Evolutionary conservation across 2,797 vertebrate genomes (phyloP).

Genomic region (Mycteria americana): DNA sequence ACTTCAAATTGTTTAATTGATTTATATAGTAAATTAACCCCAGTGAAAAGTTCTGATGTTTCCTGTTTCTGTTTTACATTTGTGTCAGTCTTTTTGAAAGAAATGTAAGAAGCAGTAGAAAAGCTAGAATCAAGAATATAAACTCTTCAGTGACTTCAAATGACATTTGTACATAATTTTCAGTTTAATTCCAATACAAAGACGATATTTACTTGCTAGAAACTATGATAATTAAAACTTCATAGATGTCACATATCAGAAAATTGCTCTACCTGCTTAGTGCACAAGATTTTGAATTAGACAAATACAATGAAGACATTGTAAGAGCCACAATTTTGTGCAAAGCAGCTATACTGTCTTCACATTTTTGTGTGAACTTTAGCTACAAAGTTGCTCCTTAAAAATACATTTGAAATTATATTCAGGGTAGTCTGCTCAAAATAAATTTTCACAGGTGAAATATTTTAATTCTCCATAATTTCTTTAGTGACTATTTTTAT

Average conservation of each 20-base stretch:
- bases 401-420: neutral
- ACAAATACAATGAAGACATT: neutral
- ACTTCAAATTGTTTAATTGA: neutral
- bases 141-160: neutral
- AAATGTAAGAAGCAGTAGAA: neutral
- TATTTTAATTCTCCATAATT: neutral
- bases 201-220: neutral
- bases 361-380: neutral
- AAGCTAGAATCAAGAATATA: neutral
- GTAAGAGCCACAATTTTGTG: neutral
- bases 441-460: neutral
- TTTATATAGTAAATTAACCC: neutral
- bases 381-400: neutral
- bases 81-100: neutral
- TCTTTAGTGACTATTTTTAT: neutral
- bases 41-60: neutral
- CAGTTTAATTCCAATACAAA: neutral
- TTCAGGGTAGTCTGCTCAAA: neutral
- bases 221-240: neutral
- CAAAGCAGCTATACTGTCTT: fast-evolving
- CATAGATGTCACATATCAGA: neutral
- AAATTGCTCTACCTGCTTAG: neutral
- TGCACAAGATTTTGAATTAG: neutral
- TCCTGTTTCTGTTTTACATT: neutral
- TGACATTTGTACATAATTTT: neutral